Conservation (phyloP, 2,113 vertebrate species). For the Panthera uncia region DNA sequence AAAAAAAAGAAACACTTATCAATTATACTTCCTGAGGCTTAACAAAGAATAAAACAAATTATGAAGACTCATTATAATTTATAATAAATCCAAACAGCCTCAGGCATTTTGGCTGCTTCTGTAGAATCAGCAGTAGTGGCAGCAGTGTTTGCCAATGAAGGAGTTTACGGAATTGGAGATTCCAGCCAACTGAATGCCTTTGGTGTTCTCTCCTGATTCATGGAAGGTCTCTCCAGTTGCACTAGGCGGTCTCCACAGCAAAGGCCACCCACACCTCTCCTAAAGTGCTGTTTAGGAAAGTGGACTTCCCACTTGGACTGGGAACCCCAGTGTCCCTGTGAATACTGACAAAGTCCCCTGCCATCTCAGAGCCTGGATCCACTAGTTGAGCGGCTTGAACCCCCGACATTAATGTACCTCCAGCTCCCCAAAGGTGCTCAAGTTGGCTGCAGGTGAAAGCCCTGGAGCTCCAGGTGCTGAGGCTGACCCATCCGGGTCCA, state of each 20-base stretch:
- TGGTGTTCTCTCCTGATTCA: background rate
- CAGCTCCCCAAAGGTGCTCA: fast-evolving
- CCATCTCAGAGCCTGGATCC: background rate
- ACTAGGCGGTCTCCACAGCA: background rate
- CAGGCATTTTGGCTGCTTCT: background rate
- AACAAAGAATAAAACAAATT: background rate
- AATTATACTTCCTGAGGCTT: background rate
- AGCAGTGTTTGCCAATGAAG: background rate
- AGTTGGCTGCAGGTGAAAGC: background rate
- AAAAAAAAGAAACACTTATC: background rate
- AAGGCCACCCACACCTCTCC: background rate
- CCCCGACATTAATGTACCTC: background rate
- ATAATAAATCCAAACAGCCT: background rate
- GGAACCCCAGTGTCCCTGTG: background rate
- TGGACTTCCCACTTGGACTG: background rate
- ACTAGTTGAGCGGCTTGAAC: background rate
- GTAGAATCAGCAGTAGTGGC: background rate
- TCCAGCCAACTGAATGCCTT: background rate
- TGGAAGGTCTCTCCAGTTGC: background rate
- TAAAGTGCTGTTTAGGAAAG: background rate
- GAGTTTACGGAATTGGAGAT: background rate
- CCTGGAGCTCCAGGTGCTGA: too few species aligned
- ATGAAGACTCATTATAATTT: background rate
- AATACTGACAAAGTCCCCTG: background rate
- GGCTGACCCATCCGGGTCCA: background rate